Base-by-base conservation (phyloP, 2,113 vertebrate species). In the Chaenocephalus aceratus region DNA sequence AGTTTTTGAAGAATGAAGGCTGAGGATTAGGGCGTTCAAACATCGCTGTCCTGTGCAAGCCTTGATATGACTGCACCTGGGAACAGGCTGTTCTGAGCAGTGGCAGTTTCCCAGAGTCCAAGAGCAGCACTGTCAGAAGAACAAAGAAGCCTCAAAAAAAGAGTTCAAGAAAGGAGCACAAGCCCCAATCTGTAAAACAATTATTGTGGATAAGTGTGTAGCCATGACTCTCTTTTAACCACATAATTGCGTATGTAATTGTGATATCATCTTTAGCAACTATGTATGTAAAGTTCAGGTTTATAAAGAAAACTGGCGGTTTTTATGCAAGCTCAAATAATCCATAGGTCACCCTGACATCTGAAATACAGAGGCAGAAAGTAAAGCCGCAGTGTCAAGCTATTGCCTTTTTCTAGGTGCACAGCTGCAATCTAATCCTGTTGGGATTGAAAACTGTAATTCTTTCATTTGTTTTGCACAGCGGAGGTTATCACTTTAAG, bases 1-100 rank as follows among this genome's bases (percentile, higher is more conserved):
- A 92, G 88, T 91, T 77, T 68, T 51, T 71, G 75, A 81, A 88
- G 88, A 92, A 86, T 83, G 80, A 90, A 87, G 90, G 86, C 85
- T 80, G 87, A 75, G 78, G 92, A 93, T 94, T 93, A 93, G 69
- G 67, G 79, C 51, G 88, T 90, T 93, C 88, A 93, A 91, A 93
- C 91, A 91, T 70, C 14, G 66, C 85, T 80, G 90, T 88, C 80
- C 78, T 84, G 82, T 73, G 91, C 41, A 60, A 80, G 88, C 80
- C 89, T 88, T 86, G 89, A 92, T 87, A 88, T 62, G 82, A 74
- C 80, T 78, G 89, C 89, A 89, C 86, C 87, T 91, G 90, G 87
- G 88, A 90, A 92, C 85, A 82, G 77, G 70, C 82, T 75, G 89
- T 74, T 82, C 71, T 65, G 67, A 41, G 18, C 69, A 12, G 68